A percentile compares a stretch with the other conserved stretches of the same genome.
These are phyloP conservation scores for Ophion costatus DNA, from an alignment of 2,888 invertebrate species.

Conservation along the genomic window DNA sequence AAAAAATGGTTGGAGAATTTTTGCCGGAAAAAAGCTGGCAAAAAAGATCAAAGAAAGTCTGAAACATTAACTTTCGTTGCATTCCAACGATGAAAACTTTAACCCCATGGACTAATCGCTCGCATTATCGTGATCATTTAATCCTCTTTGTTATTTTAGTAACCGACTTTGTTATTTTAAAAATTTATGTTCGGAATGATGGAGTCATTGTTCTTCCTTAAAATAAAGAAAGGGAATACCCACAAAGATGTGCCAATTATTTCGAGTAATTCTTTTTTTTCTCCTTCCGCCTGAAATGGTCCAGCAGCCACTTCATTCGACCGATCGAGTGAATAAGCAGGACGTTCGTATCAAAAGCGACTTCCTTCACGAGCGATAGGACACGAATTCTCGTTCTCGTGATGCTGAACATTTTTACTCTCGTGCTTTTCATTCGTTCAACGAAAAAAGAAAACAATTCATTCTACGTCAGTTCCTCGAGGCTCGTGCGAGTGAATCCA, in stretches of 20 bases:
- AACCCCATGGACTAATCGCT: too few relatives aligned
- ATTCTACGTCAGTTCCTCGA: conserved; percentile 70
- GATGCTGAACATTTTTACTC: conserved; percentile 68
- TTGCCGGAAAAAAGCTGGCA: too few relatives aligned
- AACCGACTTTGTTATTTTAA: too few relatives aligned
- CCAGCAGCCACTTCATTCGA: conserved; percentile 11
- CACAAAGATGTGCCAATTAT: conserved; percentile 12
- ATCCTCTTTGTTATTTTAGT: too few relatives aligned
- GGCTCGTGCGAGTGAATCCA: conserved; percentile 29
- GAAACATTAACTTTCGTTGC: too few relatives aligned
- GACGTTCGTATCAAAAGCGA: conserved; percentile 81
- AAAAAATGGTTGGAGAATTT: too few relatives aligned
- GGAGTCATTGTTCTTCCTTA: too few relatives aligned
- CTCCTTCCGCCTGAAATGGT: conserved; percentile 6
- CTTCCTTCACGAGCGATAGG: conserved; percentile 82
- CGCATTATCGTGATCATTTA: too few relatives aligned
- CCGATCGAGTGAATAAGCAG: conserved; percentile 80
- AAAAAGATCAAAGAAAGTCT: too few relatives aligned
- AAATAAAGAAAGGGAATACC: too few relatives aligned
- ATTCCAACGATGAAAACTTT: too few relatives aligned
- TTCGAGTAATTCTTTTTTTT: conserved; percentile 25
- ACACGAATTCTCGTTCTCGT: conserved; percentile 69
- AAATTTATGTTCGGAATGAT: too few relatives aligned
- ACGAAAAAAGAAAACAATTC: conserved; percentile 47
- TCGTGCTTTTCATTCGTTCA: conserved; percentile 49